Conservation (phyloP, 2,888 invertebrate genomes). For the Ophion obscuratus region DNA sequence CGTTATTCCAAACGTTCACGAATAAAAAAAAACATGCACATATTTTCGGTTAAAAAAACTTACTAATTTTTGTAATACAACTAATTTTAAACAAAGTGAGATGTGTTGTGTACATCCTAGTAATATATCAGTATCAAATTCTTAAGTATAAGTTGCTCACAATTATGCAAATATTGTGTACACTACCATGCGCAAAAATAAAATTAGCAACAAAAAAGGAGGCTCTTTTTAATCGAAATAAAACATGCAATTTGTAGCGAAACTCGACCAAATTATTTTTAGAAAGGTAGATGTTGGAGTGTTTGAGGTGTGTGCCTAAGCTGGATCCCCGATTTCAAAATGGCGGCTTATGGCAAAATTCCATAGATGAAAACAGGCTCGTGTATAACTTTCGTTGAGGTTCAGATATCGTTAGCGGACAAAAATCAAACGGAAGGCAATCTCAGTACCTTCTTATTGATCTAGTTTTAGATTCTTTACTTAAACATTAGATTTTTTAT, state of each 20-base stretch:
- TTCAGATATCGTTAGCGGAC: background rate
- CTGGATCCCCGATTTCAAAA: background rate
- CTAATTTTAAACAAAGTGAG: no score
- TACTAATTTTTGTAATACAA: no score
- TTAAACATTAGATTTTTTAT: background rate
- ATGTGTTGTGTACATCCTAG: background rate
- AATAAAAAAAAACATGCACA: no score
- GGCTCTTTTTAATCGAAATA: background rate
- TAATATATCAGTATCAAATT: background rate
- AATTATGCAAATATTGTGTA: background rate
- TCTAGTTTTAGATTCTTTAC: background rate
- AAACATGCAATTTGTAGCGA: background rate
- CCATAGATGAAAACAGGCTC: background rate
- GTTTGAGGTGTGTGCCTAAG: no score
- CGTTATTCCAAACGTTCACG: no score
- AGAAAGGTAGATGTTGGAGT: background rate
- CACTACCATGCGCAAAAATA: no score
- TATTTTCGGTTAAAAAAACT: no score
- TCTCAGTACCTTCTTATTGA: background rate
- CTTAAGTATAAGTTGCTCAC: background rate
- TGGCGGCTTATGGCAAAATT: background rate
- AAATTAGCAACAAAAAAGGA: no score
- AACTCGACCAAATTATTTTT: background rate
- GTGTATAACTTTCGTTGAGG: background rate
- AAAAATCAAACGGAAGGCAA: background rate